phyloP scores from a whole-genome alignment of 1,140 invertebrate species.

The Harpegnathos saltator region DNA sequence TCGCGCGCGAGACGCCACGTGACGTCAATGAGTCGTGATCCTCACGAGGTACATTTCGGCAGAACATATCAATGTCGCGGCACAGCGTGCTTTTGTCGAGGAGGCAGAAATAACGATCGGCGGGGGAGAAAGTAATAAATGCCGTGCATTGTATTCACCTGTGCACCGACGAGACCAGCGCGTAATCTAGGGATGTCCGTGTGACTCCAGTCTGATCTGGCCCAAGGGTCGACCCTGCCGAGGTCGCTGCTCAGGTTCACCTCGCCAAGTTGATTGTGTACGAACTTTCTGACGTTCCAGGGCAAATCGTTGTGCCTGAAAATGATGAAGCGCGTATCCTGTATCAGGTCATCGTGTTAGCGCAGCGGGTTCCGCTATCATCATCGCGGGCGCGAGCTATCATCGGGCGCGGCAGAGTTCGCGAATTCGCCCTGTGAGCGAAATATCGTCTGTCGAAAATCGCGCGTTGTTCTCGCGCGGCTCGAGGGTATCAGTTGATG shows the following conservation, averaged over 20 bases:
- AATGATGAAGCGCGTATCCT: conserved; percentile 27
- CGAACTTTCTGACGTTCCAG: conserved; percentile 93
- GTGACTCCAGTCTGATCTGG: conserved; percentile 92
- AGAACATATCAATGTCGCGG: too few species aligned
- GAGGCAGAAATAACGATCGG: not conserved
- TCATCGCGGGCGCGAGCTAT: too few species aligned
- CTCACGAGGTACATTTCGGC: too few species aligned
- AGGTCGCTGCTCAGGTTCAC: conserved; percentile 93
- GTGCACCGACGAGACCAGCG: conserved; percentile 93
- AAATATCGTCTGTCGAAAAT: too few species aligned
- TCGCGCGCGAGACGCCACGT: too few species aligned
- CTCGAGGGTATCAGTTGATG: not conserved
- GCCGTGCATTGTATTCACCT: conserved; percentile 83
- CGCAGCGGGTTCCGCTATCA: too few species aligned
- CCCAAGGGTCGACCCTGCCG: conserved; percentile 91
- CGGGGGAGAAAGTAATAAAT: conserved; percentile 16
- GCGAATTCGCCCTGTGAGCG: too few species aligned
- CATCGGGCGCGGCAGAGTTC: too few species aligned
- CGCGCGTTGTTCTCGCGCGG: too few species aligned
- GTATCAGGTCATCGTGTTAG: too few species aligned
- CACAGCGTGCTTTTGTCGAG: not conserved
- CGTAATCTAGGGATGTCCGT: conserved; percentile 95
- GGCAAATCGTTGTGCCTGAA: conserved; percentile 95
- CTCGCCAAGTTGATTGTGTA: conserved; percentile 92
- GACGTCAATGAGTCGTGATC: too few species aligned